Evolutionary conservation across 1,140 invertebrate genomes (phyloP), one percentile per base, ranked within the genome.

Genomic region (Magallana gigas): DNA sequence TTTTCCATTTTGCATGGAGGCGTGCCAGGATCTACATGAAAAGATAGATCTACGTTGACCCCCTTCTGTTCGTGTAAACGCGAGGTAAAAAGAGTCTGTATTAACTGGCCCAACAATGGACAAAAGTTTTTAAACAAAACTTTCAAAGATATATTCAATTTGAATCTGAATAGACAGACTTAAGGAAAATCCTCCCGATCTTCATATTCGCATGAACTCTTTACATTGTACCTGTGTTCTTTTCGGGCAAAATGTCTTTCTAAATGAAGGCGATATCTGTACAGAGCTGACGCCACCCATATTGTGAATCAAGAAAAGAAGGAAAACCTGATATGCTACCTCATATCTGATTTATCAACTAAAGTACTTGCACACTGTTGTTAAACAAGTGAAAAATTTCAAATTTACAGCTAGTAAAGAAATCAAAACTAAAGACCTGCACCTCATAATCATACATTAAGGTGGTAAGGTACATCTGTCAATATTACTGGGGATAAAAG

Each of bases 61-160:
- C 68, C 9, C 23, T 48, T 76, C 68, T 76, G 23, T 76, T 76
- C 68, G 23, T 76, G 36, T 48, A 48, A 48, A 14, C 0, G 9
- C 2, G 11, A 76, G 68, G 68, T 76, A 76, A 76, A 76, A 76
- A 76, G 68, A 76, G 68, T 76, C 36, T 29, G 36, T 29, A 11
- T 18, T 76, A 29, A 29, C 68, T 29, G 36, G 29, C 68, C 23
- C 68, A 76, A 76, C 68, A 76, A 76, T 76, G 23, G 23, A 36
- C 68, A 76, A 76, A 48, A 76, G 23, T 76, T 76, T 76, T 76
- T 76, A 76, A 76, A 76, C 68, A 76, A 76, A 76, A 76, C 68
- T 71, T 29, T 76, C 23, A 76, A 76, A 76, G 68, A 76, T 76
- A 23, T 23, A 48, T 76, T 76, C 23, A 76, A 29, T 76, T 76